Percentiles rank a stretch among this genome's conserved stretches.
Evolutionary conservation across 2,888 invertebrate species (phyloP).

Genomic region (Pogonocherus hispidulus): DNA sequence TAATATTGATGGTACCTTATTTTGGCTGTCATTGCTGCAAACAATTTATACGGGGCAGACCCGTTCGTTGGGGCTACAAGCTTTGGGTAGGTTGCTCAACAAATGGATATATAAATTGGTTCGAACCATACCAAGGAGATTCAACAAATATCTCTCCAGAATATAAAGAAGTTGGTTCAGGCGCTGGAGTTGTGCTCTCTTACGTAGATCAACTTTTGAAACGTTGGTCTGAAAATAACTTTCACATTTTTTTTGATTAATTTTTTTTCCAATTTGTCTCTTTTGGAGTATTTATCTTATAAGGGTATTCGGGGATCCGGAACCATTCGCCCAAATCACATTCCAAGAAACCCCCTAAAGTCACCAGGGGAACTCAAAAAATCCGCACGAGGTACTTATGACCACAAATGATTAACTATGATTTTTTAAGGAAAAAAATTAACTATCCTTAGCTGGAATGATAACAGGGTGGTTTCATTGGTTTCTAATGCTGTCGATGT

Average conservation of each 20-base stretch:
- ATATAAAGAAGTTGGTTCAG: constrained; percentile 10
- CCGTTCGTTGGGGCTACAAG: constrained; percentile 16
- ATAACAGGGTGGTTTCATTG: constrained; percentile 2
- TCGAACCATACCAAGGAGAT: neutral
- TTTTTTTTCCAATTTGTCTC: constrained; percentile 5
- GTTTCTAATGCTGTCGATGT: constrained; percentile 8
- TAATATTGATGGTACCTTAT: constrained; percentile 10
- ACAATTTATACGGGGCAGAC: constrained; percentile 30
- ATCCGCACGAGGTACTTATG: constrained; percentile 2
- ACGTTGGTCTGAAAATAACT: constrained; percentile 10
- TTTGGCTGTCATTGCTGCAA: constrained; percentile 27
- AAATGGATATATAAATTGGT: constrained; percentile 8
- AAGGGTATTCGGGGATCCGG: constrained; percentile 10
- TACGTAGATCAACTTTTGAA: neutral
- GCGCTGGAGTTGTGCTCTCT: constrained; percentile 7
- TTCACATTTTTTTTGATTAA: constrained; percentile 8
- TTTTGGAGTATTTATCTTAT: constrained; percentile 1
- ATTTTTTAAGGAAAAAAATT: neutral
- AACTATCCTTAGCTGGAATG: constrained; percentile 10
- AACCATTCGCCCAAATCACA: neutral
- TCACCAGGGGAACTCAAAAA: constrained; percentile 11
- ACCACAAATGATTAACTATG: constrained; percentile 5
- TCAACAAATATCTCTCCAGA: constrained; percentile 3
- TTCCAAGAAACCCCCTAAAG: neutral
- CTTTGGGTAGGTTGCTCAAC: constrained; percentile 10